Conservation (phyloP, 2,113 vertebrate species). For the Mystacornis crossleyi region DNA sequence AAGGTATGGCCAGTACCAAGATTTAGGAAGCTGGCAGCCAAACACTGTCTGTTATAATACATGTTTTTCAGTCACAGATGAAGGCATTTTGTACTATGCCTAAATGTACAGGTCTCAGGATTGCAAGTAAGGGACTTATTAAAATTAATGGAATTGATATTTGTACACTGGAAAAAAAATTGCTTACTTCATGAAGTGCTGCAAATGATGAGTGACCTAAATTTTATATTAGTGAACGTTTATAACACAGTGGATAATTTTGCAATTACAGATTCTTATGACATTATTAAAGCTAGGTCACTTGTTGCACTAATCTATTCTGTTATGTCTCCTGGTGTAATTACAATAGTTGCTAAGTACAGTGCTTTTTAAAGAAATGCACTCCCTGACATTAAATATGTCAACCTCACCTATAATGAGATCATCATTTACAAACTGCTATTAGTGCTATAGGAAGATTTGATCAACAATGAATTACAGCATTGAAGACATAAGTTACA, state of each 20-base stretch:
- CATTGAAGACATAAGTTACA: background rate
- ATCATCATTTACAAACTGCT: constrained; percentile 11
- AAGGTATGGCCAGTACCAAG: background rate
- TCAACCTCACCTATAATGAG: constrained; percentile 29
- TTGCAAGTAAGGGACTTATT: background rate
- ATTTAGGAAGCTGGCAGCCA: background rate
- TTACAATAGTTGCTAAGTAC: constrained; percentile 15
- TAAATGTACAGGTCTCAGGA: background rate
- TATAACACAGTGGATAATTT: constrained; percentile 31
- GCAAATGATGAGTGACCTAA: constrained; percentile 36
- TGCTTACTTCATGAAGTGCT: constrained; percentile 33
- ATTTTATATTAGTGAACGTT: constrained; percentile 26
- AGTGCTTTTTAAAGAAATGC: constrained; percentile 25
- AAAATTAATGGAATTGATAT: constrained; percentile 51
- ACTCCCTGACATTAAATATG: background rate
- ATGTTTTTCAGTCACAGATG: background rate
- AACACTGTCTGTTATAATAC: background rate
- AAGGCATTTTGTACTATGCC: background rate
- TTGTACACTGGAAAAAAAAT: constrained; percentile 41
- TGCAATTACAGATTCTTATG: constrained; percentile 16
- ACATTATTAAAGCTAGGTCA: constrained; percentile 57
- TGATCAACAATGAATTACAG: constrained; percentile 23
- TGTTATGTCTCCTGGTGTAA: constrained; percentile 21
- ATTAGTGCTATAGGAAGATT: background rate
- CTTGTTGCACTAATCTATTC: constrained; percentile 26